Percentiles rank a stretch among this genome's conserved stretches.
Evolutionary conservation across 2,888 invertebrate species (phyloP).

Genomic region (Ecliptopera silaceata): DNA sequence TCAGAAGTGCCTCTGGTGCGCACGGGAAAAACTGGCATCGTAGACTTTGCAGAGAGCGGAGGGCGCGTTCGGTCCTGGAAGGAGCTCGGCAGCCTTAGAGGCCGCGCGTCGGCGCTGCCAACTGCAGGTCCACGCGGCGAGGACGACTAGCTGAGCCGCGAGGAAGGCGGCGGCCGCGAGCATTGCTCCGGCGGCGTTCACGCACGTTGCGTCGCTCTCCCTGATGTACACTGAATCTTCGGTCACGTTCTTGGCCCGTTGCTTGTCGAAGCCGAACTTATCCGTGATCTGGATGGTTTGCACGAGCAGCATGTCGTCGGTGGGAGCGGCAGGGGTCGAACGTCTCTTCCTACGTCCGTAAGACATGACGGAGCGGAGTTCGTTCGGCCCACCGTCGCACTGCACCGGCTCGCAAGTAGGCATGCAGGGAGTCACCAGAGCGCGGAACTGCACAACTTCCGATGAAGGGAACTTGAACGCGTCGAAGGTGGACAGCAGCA

Average conservation of each 20-base stretch:
- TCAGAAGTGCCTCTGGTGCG: constrained; percentile 84
- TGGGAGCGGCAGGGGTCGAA: constrained; percentile 82
- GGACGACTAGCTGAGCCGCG: constrained; percentile 92
- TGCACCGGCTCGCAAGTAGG: constrained; percentile 96
- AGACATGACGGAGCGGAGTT: constrained; percentile 91
- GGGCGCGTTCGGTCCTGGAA: constrained; percentile 83
- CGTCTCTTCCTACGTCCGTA: constrained; percentile 92
- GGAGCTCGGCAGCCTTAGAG: constrained; percentile 86
- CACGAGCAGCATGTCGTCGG: constrained; percentile 93
- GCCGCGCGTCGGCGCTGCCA: constrained; percentile 91
- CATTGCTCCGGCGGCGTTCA: constrained; percentile 91
- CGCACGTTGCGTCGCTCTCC: constrained; percentile 85
- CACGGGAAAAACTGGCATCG: constrained; percentile 92
- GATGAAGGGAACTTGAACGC: constrained; percentile 98
- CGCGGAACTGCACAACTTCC: constrained; percentile 97
- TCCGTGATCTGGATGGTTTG: constrained; percentile 96
- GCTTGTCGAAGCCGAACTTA: constrained; percentile 93
- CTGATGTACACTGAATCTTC: constrained; percentile 89
- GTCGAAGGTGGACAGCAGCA: constrained; percentile 94
- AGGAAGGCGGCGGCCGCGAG: constrained; percentile 93
- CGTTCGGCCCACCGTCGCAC: constrained; percentile 93
- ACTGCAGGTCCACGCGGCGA: constrained; percentile 94
- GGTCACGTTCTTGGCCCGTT: constrained; percentile 84
- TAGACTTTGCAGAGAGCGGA: constrained; percentile 92
- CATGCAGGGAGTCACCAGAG: constrained; percentile 97